Evolutionary conservation across 2,797 vertebrate species (phyloP).

Genomic region (Chromis chromis): DNA sequence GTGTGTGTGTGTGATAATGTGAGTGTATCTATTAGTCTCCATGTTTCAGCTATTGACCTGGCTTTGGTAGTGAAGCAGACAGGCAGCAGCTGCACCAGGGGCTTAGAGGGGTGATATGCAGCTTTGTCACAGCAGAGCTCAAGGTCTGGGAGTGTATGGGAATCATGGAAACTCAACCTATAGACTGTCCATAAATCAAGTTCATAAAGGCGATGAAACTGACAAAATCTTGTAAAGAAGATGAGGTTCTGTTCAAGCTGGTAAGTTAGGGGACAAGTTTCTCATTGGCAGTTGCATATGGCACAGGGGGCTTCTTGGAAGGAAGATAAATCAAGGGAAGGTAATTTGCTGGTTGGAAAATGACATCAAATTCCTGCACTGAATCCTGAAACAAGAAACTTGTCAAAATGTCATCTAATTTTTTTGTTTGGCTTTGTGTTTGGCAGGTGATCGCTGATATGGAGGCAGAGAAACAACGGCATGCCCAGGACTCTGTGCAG

Average conservation of each 20-base stretch:
- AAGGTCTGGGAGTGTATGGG: not conserved
- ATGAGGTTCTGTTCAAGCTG: not conserved
- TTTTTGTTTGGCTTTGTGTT: slow-evolving; percentile 36
- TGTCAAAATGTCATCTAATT: not conserved
- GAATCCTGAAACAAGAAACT: not conserved
- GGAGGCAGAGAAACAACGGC: slow-evolving; percentile 91
- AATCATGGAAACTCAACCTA: not conserved
- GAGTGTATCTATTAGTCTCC: slow-evolving; percentile 28
- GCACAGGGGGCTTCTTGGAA: no score
- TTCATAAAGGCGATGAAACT: not conserved
- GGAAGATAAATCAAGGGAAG: no score
- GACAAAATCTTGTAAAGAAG: not conserved
- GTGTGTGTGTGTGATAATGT: slow-evolving; percentile 34
- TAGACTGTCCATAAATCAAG: slow-evolving; percentile 1
- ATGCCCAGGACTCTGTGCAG: slow-evolving; percentile 90
- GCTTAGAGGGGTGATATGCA: slow-evolving; percentile 15
- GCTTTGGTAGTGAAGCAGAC: slow-evolving; percentile 16
- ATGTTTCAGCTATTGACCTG: slow-evolving; percentile 16
- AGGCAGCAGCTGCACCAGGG: slow-evolving; percentile 26
- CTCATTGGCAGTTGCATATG: no score
- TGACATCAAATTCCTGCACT: not conserved
- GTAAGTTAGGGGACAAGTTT: slow-evolving; percentile 3
- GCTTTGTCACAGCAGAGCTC: slow-evolving; percentile 27
- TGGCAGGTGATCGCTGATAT: slow-evolving; percentile 94
- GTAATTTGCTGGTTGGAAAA: not conserved